These are phyloP conservation scores for Clinocottus analis DNA, from an alignment of 2,113 vertebrate genomes.

Conservation along the genomic window DNA sequence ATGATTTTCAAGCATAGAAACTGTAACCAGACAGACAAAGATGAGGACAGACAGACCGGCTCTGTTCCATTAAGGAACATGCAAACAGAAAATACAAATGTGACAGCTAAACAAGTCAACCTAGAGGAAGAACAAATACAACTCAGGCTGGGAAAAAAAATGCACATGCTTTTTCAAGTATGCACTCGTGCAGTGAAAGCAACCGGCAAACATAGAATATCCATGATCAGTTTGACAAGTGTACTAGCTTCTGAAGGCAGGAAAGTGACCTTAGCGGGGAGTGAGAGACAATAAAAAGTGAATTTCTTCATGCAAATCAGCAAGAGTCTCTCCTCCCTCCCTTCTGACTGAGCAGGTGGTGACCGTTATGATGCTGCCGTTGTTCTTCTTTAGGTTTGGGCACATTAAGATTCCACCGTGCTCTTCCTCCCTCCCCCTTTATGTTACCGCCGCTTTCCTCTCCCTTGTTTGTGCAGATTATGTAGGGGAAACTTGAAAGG, in stretches of 20 bases:
- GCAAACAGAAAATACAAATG: constrained; percentile 40
- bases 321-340: background rate
- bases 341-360: constrained; percentile 57
- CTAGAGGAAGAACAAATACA: constrained; percentile 43
- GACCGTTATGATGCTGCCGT: constrained; percentile 49
- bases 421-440: constrained; percentile 30
- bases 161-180: constrained; percentile 14
- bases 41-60: constrained; percentile 37
- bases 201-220: constrained; percentile 38
- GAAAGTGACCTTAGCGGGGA: constrained; percentile 40
- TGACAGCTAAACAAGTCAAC: constrained; percentile 33
- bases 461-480: constrained; percentile 47
- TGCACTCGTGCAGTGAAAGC: constrained; percentile 15
- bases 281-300: constrained; percentile 14
- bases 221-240: constrained; percentile 31
- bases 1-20: constrained; percentile 34
- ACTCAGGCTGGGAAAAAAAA: constrained; percentile 41
- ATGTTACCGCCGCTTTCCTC: constrained; percentile 35
- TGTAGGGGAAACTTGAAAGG: constrained; percentile 38
- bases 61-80: constrained; percentile 44
- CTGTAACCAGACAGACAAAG: constrained; percentile 38
- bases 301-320: constrained; percentile 39
- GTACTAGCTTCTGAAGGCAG: constrained; percentile 14
- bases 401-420: constrained; percentile 57
- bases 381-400: constrained; percentile 47